Percentiles rank a stretch among this genome's conserved stretches.
phyloP scores from a whole-genome alignment of 2,888 invertebrate genomes.

The Fragum sueziense region DNA sequence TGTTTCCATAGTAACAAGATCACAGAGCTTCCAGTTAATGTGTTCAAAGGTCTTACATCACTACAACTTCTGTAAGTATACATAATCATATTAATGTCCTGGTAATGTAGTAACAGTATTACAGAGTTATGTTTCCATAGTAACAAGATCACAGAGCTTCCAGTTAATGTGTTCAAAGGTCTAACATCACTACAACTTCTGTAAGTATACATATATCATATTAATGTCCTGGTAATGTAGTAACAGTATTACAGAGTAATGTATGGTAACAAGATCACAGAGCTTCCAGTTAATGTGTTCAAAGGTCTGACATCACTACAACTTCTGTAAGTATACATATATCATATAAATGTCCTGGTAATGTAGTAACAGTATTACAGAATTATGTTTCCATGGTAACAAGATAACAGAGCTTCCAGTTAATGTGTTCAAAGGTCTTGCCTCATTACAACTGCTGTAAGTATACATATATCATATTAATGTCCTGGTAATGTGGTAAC shows the following conservation, averaged over 20 bases:
- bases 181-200: slow-evolving; percentile 94
- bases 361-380: too few species aligned
- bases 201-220: slow-evolving; percentile 82
- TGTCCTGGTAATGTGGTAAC: too few species aligned
- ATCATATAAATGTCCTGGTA: too few species aligned
- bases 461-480: too few species aligned
- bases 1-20: slow-evolving; percentile 99
- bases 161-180: slow-evolving; percentile 95
- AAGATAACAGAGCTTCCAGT: slow-evolving; percentile 97
- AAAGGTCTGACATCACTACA: slow-evolving; percentile 95
- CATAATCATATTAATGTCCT: too few species aligned
- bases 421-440: slow-evolving; percentile 94
- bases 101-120: too few species aligned
- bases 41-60: slow-evolving; percentile 94
- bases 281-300: slow-evolving; percentile 95
- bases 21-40: slow-evolving; percentile 94
- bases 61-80: slow-evolving; percentile 90
- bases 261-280: slow-evolving; percentile 98
- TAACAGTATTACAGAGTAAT: slow-evolving; percentile 90
- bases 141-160: slow-evolving; percentile 98
- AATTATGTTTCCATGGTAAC: slow-evolving; percentile 98
- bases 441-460: slow-evolving; percentile 93
- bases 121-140: slow-evolving; percentile 98
- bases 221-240: too few species aligned
- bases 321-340: slow-evolving; percentile 86